Conservation (phyloP, 1,140 invertebrate species). For the Pristionchus pacificus region DNA sequence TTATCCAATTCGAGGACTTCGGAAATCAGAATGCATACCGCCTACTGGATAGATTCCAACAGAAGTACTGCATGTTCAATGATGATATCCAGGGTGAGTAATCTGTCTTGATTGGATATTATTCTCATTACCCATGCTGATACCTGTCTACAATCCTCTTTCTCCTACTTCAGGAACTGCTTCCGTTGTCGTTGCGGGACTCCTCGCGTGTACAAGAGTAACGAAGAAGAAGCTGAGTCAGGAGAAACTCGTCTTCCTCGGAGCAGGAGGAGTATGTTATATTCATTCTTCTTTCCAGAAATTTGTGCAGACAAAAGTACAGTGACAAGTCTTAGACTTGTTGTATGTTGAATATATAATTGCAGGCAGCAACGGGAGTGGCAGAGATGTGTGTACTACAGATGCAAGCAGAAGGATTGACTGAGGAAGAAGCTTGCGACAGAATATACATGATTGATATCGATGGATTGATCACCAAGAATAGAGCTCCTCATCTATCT, state of each 20-base stretch:
- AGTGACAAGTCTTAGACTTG: too few relatives aligned
- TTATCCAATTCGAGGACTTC: slow-evolving; percentile 88
- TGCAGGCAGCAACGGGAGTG: slow-evolving; percentile 63
- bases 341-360: too few relatives aligned
- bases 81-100: slow-evolving; percentile 79
- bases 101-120: background rate
- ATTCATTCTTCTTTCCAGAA: slow-evolving; percentile 13
- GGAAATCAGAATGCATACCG: slow-evolving; percentile 86
- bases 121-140: slow-evolving; percentile 1
- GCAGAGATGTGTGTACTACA: slow-evolving; percentile 80
- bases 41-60: slow-evolving; percentile 79
- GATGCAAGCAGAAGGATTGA: slow-evolving; percentile 63
- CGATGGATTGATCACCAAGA: slow-evolving; percentile 59
- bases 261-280: slow-evolving; percentile 69
- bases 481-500: slow-evolving; percentile 19
- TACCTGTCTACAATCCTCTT: too few relatives aligned
- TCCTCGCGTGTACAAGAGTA: slow-evolving; percentile 75
- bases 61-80: slow-evolving; percentile 87
- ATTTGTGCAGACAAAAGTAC: too few relatives aligned
- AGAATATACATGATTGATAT: slow-evolving; percentile 72
- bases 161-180: slow-evolving; percentile 75
- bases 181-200: slow-evolving; percentile 81
- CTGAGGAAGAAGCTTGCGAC: slow-evolving; percentile 48
- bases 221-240: slow-evolving; percentile 74
- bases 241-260: slow-evolving; percentile 81